Conservation (phyloP, 2,797 vertebrate species). For the Hirundo rustica region DNA sequence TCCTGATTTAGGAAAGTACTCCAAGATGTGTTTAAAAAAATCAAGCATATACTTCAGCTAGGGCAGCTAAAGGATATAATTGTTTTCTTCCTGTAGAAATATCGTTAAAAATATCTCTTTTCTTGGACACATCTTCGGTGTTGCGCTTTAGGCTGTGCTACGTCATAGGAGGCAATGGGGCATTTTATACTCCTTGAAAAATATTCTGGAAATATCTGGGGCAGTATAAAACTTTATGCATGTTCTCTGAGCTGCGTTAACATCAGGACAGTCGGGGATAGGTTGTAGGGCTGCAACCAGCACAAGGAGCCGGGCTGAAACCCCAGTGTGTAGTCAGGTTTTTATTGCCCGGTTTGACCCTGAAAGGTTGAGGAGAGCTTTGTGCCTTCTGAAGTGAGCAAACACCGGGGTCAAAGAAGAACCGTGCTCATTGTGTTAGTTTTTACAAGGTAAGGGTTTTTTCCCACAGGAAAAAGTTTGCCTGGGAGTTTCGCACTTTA, state of each 20-base stretch:
- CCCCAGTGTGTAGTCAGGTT: neutral
- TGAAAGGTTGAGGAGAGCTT: constrained; percentile 52
- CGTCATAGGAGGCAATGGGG: accelerated
- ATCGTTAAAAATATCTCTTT: neutral
- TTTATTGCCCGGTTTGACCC: constrained; percentile 26
- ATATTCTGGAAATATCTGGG: neutral
- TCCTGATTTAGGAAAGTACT: constrained; percentile 34
- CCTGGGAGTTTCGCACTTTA: neutral
- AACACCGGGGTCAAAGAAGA: constrained; percentile 36
- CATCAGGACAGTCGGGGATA: neutral
- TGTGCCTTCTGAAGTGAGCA: constrained; percentile 54
- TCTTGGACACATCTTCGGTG: neutral
- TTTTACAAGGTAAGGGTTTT: constrained; percentile 66
- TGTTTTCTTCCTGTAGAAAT: neutral
- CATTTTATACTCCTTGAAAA: neutral
- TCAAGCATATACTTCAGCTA: neutral
- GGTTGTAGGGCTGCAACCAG: neutral
- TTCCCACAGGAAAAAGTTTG: constrained; percentile 73
- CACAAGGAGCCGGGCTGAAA: neutral
- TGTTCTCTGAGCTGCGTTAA: neutral
- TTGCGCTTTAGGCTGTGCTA: accelerated
- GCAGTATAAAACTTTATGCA: neutral
- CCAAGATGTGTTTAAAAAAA: neutral
- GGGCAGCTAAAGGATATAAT: neutral
- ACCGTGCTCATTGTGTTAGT: neutral